A percentile compares a stretch with the other conserved stretches of the same genome.
phyloP scores from a whole-genome alignment of 2,797 vertebrate genomes.

The Cephalopachus bancanus region DNA sequence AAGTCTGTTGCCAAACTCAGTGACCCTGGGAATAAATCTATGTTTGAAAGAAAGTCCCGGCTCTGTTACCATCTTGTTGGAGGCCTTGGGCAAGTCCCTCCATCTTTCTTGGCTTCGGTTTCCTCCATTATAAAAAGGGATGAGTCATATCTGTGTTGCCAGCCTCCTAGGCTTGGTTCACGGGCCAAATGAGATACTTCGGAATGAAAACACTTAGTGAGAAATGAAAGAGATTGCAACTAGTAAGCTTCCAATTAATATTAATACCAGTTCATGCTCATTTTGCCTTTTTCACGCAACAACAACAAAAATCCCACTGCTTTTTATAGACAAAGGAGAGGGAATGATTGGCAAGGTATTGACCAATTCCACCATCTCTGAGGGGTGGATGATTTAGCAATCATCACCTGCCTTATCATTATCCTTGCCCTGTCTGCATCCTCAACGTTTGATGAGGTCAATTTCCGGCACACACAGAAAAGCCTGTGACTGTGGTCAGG shows the following conservation, averaged over 20 bases:
- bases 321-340: neutral
- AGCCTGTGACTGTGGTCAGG: constrained; percentile 86
- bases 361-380: neutral
- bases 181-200: neutral
- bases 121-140: constrained; percentile 29
- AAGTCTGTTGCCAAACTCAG: neutral
- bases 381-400: constrained; percentile 85
- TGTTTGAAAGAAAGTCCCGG: neutral
- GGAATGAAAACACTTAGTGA: neutral
- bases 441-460: constrained; percentile 87
- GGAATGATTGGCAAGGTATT: neutral
- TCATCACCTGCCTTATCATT: constrained; percentile 85
- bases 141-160: constrained; percentile 12
- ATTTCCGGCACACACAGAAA: constrained; percentile 88
- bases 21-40: neutral
- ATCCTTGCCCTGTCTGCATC: constrained; percentile 86
- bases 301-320: neutral
- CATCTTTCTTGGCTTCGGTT: neutral
- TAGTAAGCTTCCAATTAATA: neutral
- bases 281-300: constrained; percentile 12
- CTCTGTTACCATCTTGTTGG: neutral
- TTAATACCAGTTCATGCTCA: neutral
- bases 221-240: neutral
- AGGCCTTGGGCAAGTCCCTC: neutral
- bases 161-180: neutral